Percentiles rank a stretch among this genome's conserved stretches.
Conservation (phyloP, 2,888 invertebrate species). For the Diploptera punctata region DNA sequence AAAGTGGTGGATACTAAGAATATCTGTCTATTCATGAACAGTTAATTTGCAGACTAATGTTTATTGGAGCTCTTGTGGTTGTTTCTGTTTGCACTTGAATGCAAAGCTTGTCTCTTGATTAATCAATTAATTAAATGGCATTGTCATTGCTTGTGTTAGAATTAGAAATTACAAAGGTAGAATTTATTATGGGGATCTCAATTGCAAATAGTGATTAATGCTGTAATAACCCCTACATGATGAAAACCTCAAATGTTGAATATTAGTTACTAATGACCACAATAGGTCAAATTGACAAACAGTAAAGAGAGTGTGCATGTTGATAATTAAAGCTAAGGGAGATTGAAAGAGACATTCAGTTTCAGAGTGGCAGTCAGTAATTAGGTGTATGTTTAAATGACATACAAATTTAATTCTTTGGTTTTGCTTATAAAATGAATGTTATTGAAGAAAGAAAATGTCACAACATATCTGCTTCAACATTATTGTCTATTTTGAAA, state of each 20-base stretch:
- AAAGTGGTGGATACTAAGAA: no score
- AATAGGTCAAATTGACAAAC: neutral
- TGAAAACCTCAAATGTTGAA: neutral
- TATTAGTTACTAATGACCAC: neutral
- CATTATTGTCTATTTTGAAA: no score
- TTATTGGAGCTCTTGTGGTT: no score
- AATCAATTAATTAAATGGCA: no score
- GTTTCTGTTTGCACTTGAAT: no score
- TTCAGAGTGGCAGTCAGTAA: neutral
- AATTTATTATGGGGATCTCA: neutral
- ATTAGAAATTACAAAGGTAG: no score
- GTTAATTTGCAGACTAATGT: no score
- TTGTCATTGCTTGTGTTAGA: no score
- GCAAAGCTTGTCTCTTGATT: no score
- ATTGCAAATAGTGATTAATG: neutral
- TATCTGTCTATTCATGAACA: no score
- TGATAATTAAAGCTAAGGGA: neutral
- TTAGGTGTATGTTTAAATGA: neutral
- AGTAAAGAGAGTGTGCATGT: neutral
- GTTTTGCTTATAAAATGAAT: neutral
- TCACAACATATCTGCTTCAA: no score
- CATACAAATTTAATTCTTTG: neutral
- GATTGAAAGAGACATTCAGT: neutral
- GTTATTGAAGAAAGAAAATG: neutral
- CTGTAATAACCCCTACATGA: conserved; percentile 2